A percentile compares a stretch with the other conserved stretches of the same genome.
phyloP scores from a whole-genome alignment of 2,797 vertebrate genomes.

The Dryobates pubescens region DNA sequence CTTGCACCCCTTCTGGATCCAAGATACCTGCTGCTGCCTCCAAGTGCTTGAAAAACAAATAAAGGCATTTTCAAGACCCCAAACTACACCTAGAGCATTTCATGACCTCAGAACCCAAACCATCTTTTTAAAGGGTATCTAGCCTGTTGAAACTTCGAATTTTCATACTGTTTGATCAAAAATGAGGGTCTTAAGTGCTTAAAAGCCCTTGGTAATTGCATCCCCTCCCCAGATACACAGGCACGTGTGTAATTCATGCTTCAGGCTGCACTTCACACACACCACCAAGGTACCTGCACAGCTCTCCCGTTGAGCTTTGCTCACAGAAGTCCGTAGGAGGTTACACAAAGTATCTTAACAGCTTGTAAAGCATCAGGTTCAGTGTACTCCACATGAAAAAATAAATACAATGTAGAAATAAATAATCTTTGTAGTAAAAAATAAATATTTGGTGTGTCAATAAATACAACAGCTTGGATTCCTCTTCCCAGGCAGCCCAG shows the following conservation, averaged over 20 bases:
- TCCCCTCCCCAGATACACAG: not conserved
- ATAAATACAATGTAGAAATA: slow-evolving; percentile 80
- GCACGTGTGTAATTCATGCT: not conserved
- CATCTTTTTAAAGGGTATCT: not conserved
- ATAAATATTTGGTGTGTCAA: slow-evolving; percentile 64
- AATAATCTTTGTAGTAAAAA: slow-evolving; percentile 76
- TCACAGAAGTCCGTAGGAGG: slow-evolving; percentile 32
- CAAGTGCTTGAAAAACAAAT: not conserved
- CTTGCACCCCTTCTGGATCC: not conserved
- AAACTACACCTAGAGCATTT: not conserved
- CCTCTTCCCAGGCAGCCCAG: not conserved
- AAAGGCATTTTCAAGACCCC: not conserved
- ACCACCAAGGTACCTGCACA: not conserved
- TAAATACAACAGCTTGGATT: slow-evolving; percentile 42
- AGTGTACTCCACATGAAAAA: slow-evolving; percentile 61
- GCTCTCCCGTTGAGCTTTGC: not conserved
- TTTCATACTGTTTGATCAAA: not conserved
- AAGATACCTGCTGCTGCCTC: not conserved
- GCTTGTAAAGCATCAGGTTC: slow-evolving; percentile 17
- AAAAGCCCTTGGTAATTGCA: not conserved
- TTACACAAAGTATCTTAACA: not conserved
- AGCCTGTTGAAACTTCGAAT: not conserved
- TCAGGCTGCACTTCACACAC: not conserved
- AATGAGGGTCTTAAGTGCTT: not conserved
- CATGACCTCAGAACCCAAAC: not conserved